phyloP scores from a whole-genome alignment of 2,888 invertebrate species.

The Agrotis ipsilon region DNA sequence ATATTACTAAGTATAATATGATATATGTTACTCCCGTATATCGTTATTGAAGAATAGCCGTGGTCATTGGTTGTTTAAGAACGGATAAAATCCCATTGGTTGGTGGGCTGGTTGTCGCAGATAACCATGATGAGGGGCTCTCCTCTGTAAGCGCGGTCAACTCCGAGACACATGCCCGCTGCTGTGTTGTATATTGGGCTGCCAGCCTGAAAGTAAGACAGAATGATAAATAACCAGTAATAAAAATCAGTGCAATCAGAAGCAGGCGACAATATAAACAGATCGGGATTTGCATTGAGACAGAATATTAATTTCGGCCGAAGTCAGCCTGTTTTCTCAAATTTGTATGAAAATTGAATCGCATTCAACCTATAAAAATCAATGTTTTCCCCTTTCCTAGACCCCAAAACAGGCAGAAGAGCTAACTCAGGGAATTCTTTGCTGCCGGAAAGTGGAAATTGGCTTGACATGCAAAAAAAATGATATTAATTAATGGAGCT shows the following conservation, averaged over 20 bases:
- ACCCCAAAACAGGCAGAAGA: no score
- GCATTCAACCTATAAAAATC: no score
- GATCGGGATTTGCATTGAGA: no score
- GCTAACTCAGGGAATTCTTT: no score
- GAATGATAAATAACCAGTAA: not conserved
- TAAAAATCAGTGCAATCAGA: not conserved
- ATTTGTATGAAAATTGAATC: no score
- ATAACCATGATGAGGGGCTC: conserved; percentile 86
- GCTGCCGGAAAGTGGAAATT: no score
- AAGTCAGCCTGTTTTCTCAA: no score
- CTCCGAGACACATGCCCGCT: conserved; percentile 95
- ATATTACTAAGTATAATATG: conserved; percentile 4
- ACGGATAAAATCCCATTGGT: conserved; percentile 88
- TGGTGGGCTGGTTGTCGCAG: conserved; percentile 82
- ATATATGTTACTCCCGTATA: conserved; percentile 14
- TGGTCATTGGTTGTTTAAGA: conserved; percentile 64
- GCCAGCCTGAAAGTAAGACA: conserved; percentile 89
- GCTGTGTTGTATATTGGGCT: conserved; percentile 96
- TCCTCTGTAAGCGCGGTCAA: conserved; percentile 78
- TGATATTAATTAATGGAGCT: no score
- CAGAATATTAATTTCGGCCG: no score
- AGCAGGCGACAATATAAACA: no score
- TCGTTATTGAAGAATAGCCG: not conserved
- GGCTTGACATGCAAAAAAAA: no score
- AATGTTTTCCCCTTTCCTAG: no score